Evolutionary conservation across 2,888 invertebrate species (phyloP), one percentile per base, ranked within the genome.

Genomic region (Diplazon laetatorius): DNA sequence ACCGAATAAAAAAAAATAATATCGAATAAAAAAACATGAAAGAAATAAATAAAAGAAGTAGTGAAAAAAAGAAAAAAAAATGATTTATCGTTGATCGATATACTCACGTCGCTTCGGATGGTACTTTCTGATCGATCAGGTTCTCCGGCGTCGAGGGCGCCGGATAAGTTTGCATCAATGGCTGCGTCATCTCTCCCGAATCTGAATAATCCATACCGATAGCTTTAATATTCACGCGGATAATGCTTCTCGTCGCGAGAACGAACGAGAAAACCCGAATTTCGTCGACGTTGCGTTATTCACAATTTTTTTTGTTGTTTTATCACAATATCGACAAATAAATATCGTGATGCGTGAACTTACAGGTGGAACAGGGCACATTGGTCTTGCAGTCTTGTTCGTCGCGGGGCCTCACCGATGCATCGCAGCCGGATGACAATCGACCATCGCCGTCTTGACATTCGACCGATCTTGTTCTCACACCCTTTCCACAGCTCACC

Each of bases 401-500:
- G 80, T 94, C 93, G 72, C 93, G 93, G 0, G 97, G 97, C 87
- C 95, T 94, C 72, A 93, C 92, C 10, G 92, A 91, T 1, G 93
- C 93, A 84, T 95, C 94, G 88, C 97, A 97, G 85, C 94, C 91
- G 73, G 84, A 83, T 25, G 91, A 89, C 37, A 87, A 83, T 52
- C 86, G 83, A 18, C 89, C 89, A 65, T 89, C 88, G 22, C 88
- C 90, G 72, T 94, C 95, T 76, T 95, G 93, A 89, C 98, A 98
- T 87, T 96, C 95, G 63, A 97, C 95, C 39, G 94, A 94, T 16
- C 98, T 94, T 22, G 95, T 95, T 91, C 96, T 96, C 37, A 95
- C 92, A 0, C 98, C 98, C 88, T 94, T 96, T 9, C 97, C 98
- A 88, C 98, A 98, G 9, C 96, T 96, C 9, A 96, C 96, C n/a